phyloP scores from a whole-genome alignment of 2,113 vertebrate species.

The Hiodon tergisus region DNA sequence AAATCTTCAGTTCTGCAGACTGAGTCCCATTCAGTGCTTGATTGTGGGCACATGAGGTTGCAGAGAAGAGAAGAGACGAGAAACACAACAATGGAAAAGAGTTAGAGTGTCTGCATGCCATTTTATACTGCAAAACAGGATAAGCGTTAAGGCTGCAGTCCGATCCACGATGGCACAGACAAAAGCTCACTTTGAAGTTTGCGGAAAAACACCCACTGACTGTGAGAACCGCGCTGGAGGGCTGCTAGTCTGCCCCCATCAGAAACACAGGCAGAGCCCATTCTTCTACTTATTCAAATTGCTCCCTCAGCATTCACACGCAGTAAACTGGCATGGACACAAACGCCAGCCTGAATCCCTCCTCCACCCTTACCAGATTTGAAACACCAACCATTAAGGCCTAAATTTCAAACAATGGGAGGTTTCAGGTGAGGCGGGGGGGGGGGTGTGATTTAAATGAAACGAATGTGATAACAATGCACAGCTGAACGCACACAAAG shows the following conservation, averaged over 20 bases:
- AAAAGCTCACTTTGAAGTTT: constrained; percentile 8
- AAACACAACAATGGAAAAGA: not conserved
- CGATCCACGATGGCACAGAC: not conserved
- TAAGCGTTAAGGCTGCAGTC: not conserved
- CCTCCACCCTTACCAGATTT: not conserved
- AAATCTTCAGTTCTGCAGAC: too few relatives aligned
- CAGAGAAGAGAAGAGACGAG: not conserved
- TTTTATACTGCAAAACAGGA: constrained; percentile 14
- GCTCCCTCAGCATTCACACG: not conserved
- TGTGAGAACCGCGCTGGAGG: constrained; percentile 3
- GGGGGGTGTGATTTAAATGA: too few relatives aligned
- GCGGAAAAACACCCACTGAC: not conserved
- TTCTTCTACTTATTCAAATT: not conserved
- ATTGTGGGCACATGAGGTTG: not conserved
- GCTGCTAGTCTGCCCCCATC: not conserved
- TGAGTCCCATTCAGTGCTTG: not conserved
- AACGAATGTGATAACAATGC: too few relatives aligned
- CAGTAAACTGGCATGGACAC: not conserved
- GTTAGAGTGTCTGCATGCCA: not conserved
- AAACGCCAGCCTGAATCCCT: not conserved
- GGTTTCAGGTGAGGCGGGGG: too few relatives aligned
- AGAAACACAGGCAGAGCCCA: not conserved
- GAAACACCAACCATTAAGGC: not conserved
- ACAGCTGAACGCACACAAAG: too few relatives aligned
- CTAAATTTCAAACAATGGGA: too few relatives aligned